Percentiles rank a stretch among this genome's conserved stretches.
Evolutionary conservation across 2,797 vertebrate species (phyloP).

Genomic region (Liasis olivaceus): DNA sequence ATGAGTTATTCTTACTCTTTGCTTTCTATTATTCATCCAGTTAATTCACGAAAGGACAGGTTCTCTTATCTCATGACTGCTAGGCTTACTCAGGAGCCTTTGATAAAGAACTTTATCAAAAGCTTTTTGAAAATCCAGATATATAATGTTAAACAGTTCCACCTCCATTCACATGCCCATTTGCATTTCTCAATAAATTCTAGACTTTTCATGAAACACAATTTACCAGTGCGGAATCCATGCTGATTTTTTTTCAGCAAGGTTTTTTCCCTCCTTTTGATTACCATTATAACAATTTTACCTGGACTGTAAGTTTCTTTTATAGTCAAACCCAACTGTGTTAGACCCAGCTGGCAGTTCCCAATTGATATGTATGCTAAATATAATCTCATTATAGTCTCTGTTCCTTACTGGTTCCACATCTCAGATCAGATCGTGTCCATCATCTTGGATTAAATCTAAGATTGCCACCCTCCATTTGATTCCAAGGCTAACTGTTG

Average conservation of each 20-base stretch:
- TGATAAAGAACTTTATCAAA: background rate
- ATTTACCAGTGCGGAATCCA: background rate
- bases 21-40: background rate
- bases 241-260: background rate
- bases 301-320: background rate
- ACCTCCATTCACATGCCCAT: background rate
- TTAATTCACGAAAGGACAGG: background rate
- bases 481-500: background rate
- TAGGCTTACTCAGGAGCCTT: background rate
- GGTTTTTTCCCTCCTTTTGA: background rate
- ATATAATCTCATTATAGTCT: background rate
- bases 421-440: background rate
- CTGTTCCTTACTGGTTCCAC: background rate
- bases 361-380: background rate
- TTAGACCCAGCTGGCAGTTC: background rate
- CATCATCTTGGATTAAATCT: background rate
- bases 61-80: background rate
- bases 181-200: background rate
- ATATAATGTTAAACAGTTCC: background rate
- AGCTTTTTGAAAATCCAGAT: background rate
- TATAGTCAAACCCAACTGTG: background rate
- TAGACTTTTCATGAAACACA: background rate
- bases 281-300: background rate
- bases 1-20: background rate
- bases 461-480: background rate